These are phyloP conservation scores for Bemisia tabaci DNA, from an alignment of 1,140 invertebrate species.

Conservation along the genomic window DNA sequence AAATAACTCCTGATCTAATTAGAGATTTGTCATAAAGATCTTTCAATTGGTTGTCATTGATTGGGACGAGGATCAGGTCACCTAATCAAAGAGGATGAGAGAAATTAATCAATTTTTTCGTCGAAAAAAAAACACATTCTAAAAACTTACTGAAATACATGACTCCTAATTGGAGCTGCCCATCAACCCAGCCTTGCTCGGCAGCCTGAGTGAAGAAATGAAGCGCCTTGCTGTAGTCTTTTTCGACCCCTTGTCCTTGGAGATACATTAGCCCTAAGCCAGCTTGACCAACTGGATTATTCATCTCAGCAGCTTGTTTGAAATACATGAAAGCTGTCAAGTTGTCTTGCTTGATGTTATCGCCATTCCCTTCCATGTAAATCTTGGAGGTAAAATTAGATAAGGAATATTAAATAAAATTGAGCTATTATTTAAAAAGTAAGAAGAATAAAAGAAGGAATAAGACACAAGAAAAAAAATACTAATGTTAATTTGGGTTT, in stretches of 20 bases:
- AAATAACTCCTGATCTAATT: too few species aligned
- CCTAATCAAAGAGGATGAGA: too few species aligned
- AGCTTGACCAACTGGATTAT: slow-evolving; percentile 92
- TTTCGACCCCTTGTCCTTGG: slow-evolving; percentile 84
- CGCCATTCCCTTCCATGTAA: slow-evolving; percentile 82
- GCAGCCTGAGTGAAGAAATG: slow-evolving; percentile 84
- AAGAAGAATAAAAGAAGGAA: too few species aligned
- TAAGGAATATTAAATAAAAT: too few species aligned
- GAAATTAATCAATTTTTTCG: too few species aligned
- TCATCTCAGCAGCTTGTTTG: slow-evolving; percentile 85
- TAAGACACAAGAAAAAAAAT: too few species aligned
- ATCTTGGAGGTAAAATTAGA: slow-evolving; percentile 67
- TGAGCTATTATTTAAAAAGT: too few species aligned
- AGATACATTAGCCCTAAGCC: slow-evolving; percentile 95
- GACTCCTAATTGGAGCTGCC: slow-evolving; percentile 93
- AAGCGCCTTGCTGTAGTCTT: slow-evolving; percentile 79
- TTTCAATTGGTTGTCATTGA: too few species aligned
- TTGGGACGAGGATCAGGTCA: too few species aligned
- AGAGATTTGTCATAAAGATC: too few species aligned
- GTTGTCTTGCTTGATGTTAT: slow-evolving; percentile 82
- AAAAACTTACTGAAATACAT: slow-evolving; percentile 91
- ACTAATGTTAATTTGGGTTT: too few species aligned
- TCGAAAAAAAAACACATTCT: too few species aligned
- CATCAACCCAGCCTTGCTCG: slow-evolving; percentile 93
- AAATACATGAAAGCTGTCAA: slow-evolving; percentile 84